A percentile compares a stretch with the other conserved stretches of the same genome.
phyloP scores from a whole-genome alignment of 1,140 invertebrate genomes.

The Zaprionus lachaisei region DNA sequence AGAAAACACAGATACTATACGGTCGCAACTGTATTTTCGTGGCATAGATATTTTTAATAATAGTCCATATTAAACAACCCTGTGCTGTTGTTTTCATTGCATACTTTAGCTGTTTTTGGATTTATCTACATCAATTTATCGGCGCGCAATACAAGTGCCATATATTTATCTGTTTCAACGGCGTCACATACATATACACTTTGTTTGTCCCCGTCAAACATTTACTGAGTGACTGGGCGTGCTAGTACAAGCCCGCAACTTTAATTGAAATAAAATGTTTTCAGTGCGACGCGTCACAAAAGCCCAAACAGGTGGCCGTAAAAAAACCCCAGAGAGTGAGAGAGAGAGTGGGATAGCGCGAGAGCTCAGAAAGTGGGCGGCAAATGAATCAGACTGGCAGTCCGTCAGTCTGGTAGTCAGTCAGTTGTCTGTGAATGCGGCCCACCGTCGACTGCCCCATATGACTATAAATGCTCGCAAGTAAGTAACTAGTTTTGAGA shows the following conservation, averaged over 20 bases:
- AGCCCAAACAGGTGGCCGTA: constrained; percentile 27
- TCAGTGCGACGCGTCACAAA: constrained; percentile 20
- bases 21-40: not conserved
- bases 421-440: constrained; percentile 39
- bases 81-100: constrained; percentile 17
- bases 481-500: constrained; percentile 74
- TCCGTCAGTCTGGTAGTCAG: constrained; percentile 38
- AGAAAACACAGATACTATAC: not conserved
- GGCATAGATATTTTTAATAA: not conserved
- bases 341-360: constrained; percentile 28
- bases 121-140: constrained; percentile 64
- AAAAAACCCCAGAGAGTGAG: not conserved
- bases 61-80: not conserved
- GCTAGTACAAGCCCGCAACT: constrained; percentile 46
- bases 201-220: constrained; percentile 65
- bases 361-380: constrained; percentile 37
- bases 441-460: constrained; percentile 56
- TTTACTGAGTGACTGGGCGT: constrained; percentile 24
- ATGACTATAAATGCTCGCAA: constrained; percentile 76
- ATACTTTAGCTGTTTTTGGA: constrained; percentile 54
- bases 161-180: constrained; percentile 26
- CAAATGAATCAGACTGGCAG: constrained; percentile 35
- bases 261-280: constrained; percentile 80
- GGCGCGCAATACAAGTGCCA: constrained; percentile 11
- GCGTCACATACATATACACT: not conserved